Base-by-base conservation (phyloP, 2,888 invertebrate genomes). In the Acrobasis suavella region DNA sequence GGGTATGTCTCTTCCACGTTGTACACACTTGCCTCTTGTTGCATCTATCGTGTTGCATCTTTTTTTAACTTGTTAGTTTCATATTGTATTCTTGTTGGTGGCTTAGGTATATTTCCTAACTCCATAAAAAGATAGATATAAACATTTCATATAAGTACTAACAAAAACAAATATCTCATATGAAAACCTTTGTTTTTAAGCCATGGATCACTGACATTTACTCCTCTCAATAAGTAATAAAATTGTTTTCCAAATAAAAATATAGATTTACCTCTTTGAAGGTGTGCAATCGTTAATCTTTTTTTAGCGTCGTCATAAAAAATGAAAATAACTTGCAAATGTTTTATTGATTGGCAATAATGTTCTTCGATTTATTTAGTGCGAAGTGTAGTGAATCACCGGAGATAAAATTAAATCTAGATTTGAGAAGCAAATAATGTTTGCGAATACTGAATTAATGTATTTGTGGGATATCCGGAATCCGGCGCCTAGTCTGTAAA, bases 361-460 rank as follows among this genome's bases (percentile, higher is more conserved):
- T 67, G 65, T 66, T 67, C 59, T 59, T 73, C 68, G 69, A 73
- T 79, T 81, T 80, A 75, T 77, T 75, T 76, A 73, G 70, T 71
- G 72, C 72, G 77, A 75, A 76, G 73, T 72, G 73, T 15, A 72
- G 72, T 76, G 80, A 81, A 72, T 80, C 80, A 77, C 72, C 73
- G 71, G 67, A 73, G 67, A 76, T 78, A 72, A 78, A 80, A 75
- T 83, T 81, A 82, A 73, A 78, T 79, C 77, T 80, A 77, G 78
- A 77, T 72, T 74, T 76, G 71, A 67, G 72, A 65, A 75, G 71
- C 72, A 69, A 15, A 76, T 74, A 66, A 70, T 69, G 71, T 74
- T 73, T 70, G 68, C 70, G 65, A 73, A 75, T 76, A 74, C 75
- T 74, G 72, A 74, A 68, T 69, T 69, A 65, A 64, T 66, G 62